These are phyloP conservation scores for Tetanocera ferruginea DNA, from an alignment of 2,888 invertebrate genomes.

Conservation along the genomic window DNA sequence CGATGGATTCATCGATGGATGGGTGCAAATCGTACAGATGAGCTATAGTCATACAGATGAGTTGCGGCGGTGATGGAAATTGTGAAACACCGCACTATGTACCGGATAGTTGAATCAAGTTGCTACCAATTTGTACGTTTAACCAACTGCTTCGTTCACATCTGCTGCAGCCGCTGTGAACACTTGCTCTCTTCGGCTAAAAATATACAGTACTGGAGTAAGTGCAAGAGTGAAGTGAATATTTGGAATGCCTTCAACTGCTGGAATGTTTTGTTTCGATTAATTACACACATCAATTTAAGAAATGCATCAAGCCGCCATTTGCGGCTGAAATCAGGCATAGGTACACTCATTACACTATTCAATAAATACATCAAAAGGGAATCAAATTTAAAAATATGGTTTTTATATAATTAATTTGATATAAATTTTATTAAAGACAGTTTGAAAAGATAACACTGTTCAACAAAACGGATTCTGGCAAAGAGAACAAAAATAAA, in stretches of 20 bases:
- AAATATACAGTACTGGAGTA: constrained; percentile 24
- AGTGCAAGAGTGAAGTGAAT: constrained; percentile 56
- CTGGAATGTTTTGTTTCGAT: constrained; percentile 52
- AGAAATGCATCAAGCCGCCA: constrained; percentile 58
- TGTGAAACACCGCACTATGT: constrained; percentile 36
- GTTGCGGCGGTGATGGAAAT: not conserved
- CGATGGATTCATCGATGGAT: no score
- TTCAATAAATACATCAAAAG: no score
- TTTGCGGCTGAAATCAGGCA: constrained; percentile 32
- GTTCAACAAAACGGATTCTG: no score
- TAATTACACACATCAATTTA: constrained; percentile 67
- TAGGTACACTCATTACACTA: no score
- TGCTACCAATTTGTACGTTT: constrained; percentile 33
- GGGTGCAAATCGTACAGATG: no score
- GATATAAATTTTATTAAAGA: no score
- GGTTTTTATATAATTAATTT: no score
- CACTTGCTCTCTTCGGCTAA: not conserved
- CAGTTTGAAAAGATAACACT: no score
- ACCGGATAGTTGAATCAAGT: constrained; percentile 34
- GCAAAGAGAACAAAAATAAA: no score
- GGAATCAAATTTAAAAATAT: no score
- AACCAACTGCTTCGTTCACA: constrained; percentile 37
- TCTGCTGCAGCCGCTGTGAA: constrained; percentile 16
- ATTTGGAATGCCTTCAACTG: constrained; percentile 47
- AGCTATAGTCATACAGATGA: no score